Base-by-base conservation (phyloP, 2,797 vertebrate species). In the Manis javanica region DNA sequence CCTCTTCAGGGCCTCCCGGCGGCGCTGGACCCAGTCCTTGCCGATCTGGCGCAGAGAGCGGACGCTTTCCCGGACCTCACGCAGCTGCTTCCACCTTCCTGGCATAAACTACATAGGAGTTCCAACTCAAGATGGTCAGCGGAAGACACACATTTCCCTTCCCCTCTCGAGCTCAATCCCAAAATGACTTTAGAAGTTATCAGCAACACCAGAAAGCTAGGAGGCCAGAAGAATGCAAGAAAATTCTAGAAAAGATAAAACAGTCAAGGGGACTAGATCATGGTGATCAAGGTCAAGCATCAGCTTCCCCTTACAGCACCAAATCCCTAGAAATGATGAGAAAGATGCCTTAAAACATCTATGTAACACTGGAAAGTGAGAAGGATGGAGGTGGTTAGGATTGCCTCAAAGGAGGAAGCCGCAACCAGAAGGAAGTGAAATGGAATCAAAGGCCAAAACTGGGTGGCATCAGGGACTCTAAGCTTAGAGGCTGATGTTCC, bases 21-120 rank as follows among this genome's bases (percentile, higher is more conserved):
- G 98, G 3, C 97, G 90, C 8, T 98, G 92, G 79, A 99, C 98
- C 98, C 99, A 99, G 83, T 98, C 96, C 91, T 98, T 98, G 77
- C 99, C 99, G 2, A 99, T 99, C 24, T 23, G 97, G 37, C 99
- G 99, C 82, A 99, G 98, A 7, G 99, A 98, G 39, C 69, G 97
- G 74, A 98, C 86, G 0, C 99, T 98, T 69, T 99, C 98, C 82
- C 61, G 98, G 93, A 98, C 98, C 75, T 99, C 98, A 0, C 98
- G 98, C 0, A 99, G 78, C 72, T 98, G 97, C 16, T 98, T 98
- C 96, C 96, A 98, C 97, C 99, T 99, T 84, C 98, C 98, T 53
- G 99, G 99, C 16, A 98, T 96, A n/a, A 97, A 98, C 99, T 99
- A 89, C 94, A 96, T 0, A 77, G 23, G 37, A 64, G 59, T 19